Evolutionary conservation across 35 echinoderm and acorn worm species (phyloP).

Genomic region (Apostichopus japonicus): DNA sequence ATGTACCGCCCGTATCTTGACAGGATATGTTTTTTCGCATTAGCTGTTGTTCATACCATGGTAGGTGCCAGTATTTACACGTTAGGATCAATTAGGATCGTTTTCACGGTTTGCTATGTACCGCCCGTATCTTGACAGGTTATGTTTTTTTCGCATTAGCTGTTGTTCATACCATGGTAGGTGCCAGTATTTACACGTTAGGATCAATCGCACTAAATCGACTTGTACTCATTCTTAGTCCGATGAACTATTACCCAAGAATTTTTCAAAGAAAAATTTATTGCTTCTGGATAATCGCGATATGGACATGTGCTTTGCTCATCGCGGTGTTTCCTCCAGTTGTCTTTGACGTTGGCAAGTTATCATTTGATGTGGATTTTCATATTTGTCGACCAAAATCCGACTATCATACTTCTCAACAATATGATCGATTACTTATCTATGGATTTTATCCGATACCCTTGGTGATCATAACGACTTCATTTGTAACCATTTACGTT

Average conservation of each 20-base stretch:
- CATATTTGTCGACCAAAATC: slow-evolving; percentile 2
- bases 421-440: slow-evolving; percentile 9
- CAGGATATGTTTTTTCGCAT: too few species aligned
- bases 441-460: slow-evolving; percentile 19
- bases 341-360: slow-evolving; percentile 42
- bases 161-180: slow-evolving; percentile 23
- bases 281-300: slow-evolving; percentile 47
- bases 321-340: slow-evolving; percentile 54
- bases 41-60: too few species aligned
- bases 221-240: slow-evolving; percentile 54
- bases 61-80: too few species aligned
- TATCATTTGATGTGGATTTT: background rate
- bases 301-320: slow-evolving; percentile 57
- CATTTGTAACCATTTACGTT: background rate
- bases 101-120: slow-evolving; percentile 13
- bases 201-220: slow-evolving; percentile 75
- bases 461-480: background rate
- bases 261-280: slow-evolving; percentile 46
- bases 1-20: too few species aligned
- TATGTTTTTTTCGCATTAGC: background rate
- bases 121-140: background rate
- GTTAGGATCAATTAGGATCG: too few species aligned
- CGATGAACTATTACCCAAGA: slow-evolving; percentile 38
- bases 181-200: slow-evolving; percentile 67
- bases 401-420: background rate